These are phyloP conservation scores for Rhinoderma darwinii DNA, from an alignment of 2,113 vertebrate species.

Conservation along the genomic window DNA sequence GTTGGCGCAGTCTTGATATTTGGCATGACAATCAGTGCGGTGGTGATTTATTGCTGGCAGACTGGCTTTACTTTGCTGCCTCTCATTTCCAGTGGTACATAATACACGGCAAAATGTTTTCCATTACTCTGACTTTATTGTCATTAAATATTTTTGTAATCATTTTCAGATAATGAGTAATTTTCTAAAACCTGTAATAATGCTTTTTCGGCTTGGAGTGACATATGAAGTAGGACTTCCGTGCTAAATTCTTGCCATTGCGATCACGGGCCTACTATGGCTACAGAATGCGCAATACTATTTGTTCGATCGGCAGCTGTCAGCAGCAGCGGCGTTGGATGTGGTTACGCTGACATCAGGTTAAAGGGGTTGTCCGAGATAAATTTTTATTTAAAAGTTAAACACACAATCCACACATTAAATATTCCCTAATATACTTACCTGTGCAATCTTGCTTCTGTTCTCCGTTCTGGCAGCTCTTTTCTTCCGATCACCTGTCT, in stretches of 20 bases:
- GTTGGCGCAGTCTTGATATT: background rate
- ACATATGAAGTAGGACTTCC: background rate
- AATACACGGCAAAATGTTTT: background rate
- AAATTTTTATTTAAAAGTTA: too few species aligned
- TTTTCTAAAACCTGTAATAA: background rate
- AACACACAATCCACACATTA: too few species aligned
- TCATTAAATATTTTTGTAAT: background rate
- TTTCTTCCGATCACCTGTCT: too few species aligned
- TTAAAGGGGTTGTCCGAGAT: too few species aligned
- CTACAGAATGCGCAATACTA: background rate
- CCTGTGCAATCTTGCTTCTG: too few species aligned
- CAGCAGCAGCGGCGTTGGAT: background rate
- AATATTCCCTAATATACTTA: too few species aligned
- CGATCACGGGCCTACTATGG: background rate
- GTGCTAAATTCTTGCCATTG: constrained; percentile 12
- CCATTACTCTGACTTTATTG: background rate
- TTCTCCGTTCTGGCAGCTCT: too few species aligned
- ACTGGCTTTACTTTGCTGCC: background rate
- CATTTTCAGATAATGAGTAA: background rate
- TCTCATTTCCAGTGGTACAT: background rate
- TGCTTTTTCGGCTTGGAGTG: constrained; percentile 11
- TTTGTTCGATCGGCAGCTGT: constrained; percentile 35
- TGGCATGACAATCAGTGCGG: background rate
- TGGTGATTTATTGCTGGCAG: background rate
- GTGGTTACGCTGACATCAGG: background rate